Conservation (phyloP, 2,797 vertebrate genomes). For the Babyrousa celebensis region DNA sequence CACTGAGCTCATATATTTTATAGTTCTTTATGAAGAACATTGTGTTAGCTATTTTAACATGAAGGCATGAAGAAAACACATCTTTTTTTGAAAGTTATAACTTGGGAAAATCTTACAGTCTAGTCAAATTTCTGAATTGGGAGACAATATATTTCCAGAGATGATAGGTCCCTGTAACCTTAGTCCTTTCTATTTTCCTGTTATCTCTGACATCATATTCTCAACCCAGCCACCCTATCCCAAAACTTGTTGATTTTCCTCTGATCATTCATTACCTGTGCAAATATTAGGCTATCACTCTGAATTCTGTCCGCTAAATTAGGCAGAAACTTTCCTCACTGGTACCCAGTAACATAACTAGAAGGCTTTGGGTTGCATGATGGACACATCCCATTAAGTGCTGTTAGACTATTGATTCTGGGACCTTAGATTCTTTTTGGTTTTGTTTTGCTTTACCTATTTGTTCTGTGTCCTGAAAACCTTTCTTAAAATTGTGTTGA, state of each 20-base stretch:
- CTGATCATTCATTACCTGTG: background rate
- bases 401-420: background rate
- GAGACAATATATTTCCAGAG: background rate
- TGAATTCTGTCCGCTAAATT: background rate
- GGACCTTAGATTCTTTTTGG: background rate
- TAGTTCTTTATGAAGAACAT: background rate
- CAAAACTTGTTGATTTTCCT: background rate
- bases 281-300: background rate
- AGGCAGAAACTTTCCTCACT: background rate
- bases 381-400: background rate
- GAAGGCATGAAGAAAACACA: background rate
- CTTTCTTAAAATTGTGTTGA: background rate
- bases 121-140: background rate
- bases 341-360: background rate
- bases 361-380: too few relatives aligned
- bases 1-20: background rate
- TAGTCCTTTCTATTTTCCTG: background rate
- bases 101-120: background rate
- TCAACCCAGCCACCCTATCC: background rate
- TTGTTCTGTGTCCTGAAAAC: background rate
- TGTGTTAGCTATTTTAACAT: background rate
- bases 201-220: background rate
- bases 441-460: background rate
- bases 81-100: background rate
- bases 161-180: background rate